Base-by-base conservation (phyloP, 2,797 vertebrate species). In the Sparus aurata region DNA sequence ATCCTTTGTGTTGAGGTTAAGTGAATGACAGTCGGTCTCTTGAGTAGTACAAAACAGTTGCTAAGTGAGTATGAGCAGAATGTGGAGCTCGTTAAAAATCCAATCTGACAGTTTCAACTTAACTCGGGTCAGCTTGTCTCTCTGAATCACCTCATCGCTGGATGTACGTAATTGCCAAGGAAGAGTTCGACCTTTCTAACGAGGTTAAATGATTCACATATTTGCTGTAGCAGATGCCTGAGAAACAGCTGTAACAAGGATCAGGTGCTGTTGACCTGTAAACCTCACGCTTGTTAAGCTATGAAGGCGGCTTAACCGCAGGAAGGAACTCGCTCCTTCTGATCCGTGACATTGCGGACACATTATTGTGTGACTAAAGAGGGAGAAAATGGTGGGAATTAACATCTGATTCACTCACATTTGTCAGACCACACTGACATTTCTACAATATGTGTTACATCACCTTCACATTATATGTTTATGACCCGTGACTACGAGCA, bases 181-280 rank as follows among this genome's bases (percentile, higher is more conserved):
- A 83, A 38, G 47, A 65, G 59, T 76, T 73, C 83, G 84, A 89
- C 90, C 92, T 85, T 70, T 69, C 43, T 45, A 80, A 68, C 27
- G 22, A 75, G 90, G 92, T 89, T 87, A 91, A 92, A 87, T 71
- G 74, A 65, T 78, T 91, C 74, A 85, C 82, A 86, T 87, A 78
- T 83, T 92, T 91, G 38, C 84, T 75, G 84, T 25, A 30, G 80
- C 82, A 69, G 74, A 75, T 80, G 73, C 45, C 63, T 47, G 77
- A 70, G 79, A 69, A 89, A 75, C 75, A 81, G 75, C 83, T 80
- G 79, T 77, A 73, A 82, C 54, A 22, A 69, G 72, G 76, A 81
- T 82, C 74, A 80, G 82, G 85, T 80, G 82, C 50, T 61, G 77
- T 16, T 85, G 87, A 86, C 90, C 87, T 89, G 88, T 84, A 81